phyloP scores from a whole-genome alignment of 2,113 vertebrate genomes.

The Leptobrachium leishanense region DNA sequence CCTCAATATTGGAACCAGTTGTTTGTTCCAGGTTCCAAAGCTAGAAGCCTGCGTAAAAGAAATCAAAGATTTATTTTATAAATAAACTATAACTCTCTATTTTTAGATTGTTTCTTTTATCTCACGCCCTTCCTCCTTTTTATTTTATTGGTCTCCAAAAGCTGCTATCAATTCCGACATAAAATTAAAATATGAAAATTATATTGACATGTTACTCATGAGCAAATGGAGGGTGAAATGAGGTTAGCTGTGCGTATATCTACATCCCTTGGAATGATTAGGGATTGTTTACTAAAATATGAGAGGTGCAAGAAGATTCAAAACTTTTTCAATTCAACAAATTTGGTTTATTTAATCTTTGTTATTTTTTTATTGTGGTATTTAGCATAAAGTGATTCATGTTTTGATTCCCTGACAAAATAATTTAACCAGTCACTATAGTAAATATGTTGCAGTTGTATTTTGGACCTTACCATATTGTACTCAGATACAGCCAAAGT shows the following conservation, averaged over 20 bases:
- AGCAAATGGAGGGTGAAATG: conserved; percentile 22
- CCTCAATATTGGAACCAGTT: conserved; percentile 46
- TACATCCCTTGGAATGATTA: too few species aligned
- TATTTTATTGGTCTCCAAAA: conserved; percentile 43
- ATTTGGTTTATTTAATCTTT: too few species aligned
- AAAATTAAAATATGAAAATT: conserved; percentile 41
- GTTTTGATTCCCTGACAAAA: too few species aligned
- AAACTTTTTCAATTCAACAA: too few species aligned
- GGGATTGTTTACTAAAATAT: too few species aligned
- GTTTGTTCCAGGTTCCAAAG: conserved; percentile 29
- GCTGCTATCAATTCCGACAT: conserved; percentile 43
- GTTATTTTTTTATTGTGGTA: too few species aligned
- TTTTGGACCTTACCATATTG: too few species aligned
- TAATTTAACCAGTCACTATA: too few species aligned
- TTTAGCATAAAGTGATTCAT: too few species aligned
- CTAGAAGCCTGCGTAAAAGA: conserved; percentile 4
- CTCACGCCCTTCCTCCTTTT: conserved; percentile 33
- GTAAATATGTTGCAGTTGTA: too few species aligned
- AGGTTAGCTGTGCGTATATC: conserved; percentile 19
- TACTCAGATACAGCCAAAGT: too few species aligned
- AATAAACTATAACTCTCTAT: conserved; percentile 38
- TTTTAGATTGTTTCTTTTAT: conserved; percentile 34
- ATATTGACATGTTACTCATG: conserved; percentile 35
- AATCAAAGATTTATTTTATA: conserved; percentile 38
- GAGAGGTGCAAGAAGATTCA: too few species aligned